Base-by-base conservation (phyloP, 2,113 vertebrate species). In the Lutjanus erythropterus region DNA sequence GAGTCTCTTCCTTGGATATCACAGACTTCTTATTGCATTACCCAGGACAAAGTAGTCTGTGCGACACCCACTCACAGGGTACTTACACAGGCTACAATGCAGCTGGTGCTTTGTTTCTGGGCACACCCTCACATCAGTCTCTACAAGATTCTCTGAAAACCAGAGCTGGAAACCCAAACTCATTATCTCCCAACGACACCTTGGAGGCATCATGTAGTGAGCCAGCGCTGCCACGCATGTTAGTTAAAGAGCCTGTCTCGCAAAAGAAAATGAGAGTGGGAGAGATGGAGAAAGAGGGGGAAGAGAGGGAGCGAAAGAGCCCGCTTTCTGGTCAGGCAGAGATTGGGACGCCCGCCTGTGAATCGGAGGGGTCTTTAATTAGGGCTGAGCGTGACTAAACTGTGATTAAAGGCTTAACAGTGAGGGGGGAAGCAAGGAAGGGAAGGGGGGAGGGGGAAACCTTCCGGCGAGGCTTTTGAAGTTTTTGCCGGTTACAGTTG, bases 301-400 rank as follows among this genome's bases (percentile, higher is more conserved):
- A 59, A 60, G 47, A 56, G 78, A 37, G 69, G 72, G 61, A 71
- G 84, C 42, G 78, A 85, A 75, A 78, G 52, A 59, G 85, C 71
- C 65, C 4, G 15, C 71, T 90, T 93, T 93, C 84, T 87, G 83
- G 58, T 89, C 90, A 86, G 90, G 87, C 86, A 88, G 79, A 80
- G 83, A 84, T 75, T 74, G 78, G 88, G 87, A 89, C 46, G 65
- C 89, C 77, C 41, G 87, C 77, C 73, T 90, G 90, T 92, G 92
- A 94, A 92, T 88, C 81, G 46, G 84, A 89, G 87, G 90, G 92
- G 92, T 90, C 93, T 94, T 95, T 95, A 95, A 96, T 96, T 95
- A 95, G 93, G 82, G 61, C 92, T 91, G 88, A 90, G 94, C 92
- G 88, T 95, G 95, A 95, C 94, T 95, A 94, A 95, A 95, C 92